Conservation (phyloP, 2,797 vertebrate species). For the Dendrocincla tyrannina region DNA sequence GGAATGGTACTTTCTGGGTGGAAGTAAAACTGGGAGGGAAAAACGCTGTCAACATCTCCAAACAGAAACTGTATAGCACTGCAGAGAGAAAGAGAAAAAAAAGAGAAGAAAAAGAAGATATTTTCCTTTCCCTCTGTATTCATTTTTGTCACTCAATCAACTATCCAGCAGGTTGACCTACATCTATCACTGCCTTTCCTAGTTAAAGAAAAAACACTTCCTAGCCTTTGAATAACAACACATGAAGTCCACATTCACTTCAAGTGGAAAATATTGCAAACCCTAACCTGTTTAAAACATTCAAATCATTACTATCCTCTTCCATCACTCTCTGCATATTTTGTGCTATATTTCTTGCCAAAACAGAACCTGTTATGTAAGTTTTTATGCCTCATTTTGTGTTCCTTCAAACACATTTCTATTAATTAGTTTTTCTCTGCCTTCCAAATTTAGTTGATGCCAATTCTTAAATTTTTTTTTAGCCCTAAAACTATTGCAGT, state of each 20-base stretch:
- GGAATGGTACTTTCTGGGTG: neutral
- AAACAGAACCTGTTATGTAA: neutral
- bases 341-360: neutral
- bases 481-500: neutral
- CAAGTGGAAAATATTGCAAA: conserved; percentile 1
- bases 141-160: neutral
- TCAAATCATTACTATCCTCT: neutral
- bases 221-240: neutral
- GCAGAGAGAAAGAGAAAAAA: neutral
- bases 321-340: neutral
- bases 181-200: neutral
- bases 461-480: neutral
- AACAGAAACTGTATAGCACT: neutral
- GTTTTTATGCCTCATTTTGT: neutral
- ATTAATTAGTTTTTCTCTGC: neutral
- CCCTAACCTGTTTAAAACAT: conserved; percentile 6
- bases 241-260: neutral
- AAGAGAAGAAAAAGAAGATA: accelerated
- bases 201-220: neutral
- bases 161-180: neutral
- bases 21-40: neutral
- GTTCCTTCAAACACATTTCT: neutral
- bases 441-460: neutral
- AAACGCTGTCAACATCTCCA: neutral
- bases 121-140: neutral